These are phyloP conservation scores for Motacilla tschutschensis DNA, from an alignment of 2,113 vertebrate species.

Conservation along the genomic window DNA sequence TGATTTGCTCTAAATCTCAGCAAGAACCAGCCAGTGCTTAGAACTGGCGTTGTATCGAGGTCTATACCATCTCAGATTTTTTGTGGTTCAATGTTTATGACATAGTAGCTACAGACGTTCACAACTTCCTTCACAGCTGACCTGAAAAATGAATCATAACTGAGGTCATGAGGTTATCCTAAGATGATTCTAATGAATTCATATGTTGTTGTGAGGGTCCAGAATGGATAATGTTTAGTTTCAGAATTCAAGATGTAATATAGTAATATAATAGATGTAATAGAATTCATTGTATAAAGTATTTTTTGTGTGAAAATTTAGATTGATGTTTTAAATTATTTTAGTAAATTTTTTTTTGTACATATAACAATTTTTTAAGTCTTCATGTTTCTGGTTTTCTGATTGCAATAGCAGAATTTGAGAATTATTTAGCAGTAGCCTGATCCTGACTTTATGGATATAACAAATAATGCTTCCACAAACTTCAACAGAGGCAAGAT, in stretches of 20 bases:
- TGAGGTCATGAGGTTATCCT: neutral
- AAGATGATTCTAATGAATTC: neutral
- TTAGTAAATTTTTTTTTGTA: neutral
- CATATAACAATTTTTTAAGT: neutral
- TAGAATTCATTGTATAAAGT: neutral
- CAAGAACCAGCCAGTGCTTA: neutral
- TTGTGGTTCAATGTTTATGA: neutral
- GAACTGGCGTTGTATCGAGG: neutral
- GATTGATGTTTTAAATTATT: neutral
- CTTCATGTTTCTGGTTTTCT: neutral
- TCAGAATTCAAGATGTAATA: neutral
- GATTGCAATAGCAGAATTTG: neutral
- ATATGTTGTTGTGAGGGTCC: neutral
- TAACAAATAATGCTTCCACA: neutral
- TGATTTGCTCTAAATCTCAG: neutral
- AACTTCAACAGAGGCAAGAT: neutral
- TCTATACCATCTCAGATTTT: neutral
- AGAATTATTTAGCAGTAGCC: neutral
- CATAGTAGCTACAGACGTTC: fast-evolving
- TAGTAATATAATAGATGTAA: neutral
- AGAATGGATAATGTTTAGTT: neutral
- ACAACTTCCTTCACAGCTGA: neutral
- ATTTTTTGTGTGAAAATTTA: neutral
- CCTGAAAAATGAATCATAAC: neutral
- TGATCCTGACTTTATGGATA: neutral